Percentiles rank a stretch among this genome's conserved stretches.
These are phyloP conservation scores for Larimichthys crocea DNA, from an alignment of 2,113 vertebrate species.

Conservation along the genomic window DNA sequence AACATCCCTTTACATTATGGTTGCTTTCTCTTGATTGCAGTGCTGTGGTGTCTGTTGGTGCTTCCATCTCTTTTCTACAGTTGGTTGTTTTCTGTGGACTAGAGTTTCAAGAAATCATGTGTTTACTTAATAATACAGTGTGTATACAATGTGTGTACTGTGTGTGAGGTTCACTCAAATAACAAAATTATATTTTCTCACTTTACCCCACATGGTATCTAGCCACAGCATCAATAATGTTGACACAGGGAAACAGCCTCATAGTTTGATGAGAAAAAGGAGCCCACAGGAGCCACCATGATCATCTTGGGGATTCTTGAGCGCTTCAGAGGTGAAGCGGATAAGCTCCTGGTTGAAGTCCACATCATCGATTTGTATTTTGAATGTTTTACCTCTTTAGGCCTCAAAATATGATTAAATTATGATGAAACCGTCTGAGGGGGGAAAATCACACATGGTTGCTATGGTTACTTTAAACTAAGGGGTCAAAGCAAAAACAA, in stretches of 20 bases:
- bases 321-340: constrained; percentile 91
- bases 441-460: background rate
- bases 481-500: background rate
- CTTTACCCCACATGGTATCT: background rate
- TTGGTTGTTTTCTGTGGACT: background rate
- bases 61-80: background rate
- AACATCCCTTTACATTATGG: constrained; percentile 28
- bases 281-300: constrained; percentile 96
- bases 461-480: too few species aligned
- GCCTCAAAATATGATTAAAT: background rate
- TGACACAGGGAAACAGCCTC: constrained; percentile 32
- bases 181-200: background rate
- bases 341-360: constrained; percentile 94
- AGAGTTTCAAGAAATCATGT: background rate
- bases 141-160: background rate
- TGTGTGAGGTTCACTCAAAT: background rate
- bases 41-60: background rate
- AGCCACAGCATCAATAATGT: background rate
- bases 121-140: background rate
- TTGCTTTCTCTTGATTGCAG: constrained; percentile 23
- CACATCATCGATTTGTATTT: constrained; percentile 58
- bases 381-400: background rate
- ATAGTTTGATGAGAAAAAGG: constrained; percentile 95
- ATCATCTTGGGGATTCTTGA: constrained; percentile 95
- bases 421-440: background rate